These are phyloP conservation scores for Euphydryas editha DNA, from an alignment of 2,888 invertebrate genomes.

Conservation along the genomic window DNA sequence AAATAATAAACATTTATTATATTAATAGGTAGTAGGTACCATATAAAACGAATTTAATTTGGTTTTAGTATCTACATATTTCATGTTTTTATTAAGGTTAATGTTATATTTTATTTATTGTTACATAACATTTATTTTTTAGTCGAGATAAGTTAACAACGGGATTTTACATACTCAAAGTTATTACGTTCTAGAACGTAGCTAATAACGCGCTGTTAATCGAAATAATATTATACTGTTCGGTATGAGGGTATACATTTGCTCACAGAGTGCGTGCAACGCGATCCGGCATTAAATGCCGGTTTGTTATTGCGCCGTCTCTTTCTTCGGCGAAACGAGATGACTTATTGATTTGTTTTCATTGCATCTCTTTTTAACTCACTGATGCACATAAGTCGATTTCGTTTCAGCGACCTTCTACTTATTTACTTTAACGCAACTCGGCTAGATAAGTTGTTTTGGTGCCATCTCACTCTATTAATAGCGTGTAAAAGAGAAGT, in stretches of 20 bases:
- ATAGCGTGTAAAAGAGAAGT: constrained; percentile 65
- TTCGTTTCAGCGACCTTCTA: constrained; percentile 76
- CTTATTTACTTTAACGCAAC: constrained; percentile 71
- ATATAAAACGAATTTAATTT: not conserved
- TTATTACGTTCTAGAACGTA: constrained; percentile 48
- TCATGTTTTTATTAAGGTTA: not conserved
- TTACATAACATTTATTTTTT: constrained; percentile 2
- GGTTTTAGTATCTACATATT: not conserved
- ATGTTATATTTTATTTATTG: not conserved
- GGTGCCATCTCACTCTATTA: constrained; percentile 76
- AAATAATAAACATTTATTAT: too few relatives aligned
- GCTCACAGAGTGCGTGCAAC: constrained; percentile 50
- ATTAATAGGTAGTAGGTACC: not conserved
- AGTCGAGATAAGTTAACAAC: constrained; percentile 53
- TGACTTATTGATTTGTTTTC: constrained; percentile 84
- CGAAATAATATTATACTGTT: constrained; percentile 50
- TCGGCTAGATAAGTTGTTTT: constrained; percentile 76
- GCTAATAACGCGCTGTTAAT: constrained; percentile 35
- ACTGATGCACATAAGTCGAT: constrained; percentile 63
- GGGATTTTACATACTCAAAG: constrained; percentile 55
- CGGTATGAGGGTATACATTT: constrained; percentile 57
- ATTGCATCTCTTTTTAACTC: constrained; percentile 78
- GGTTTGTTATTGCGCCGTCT: constrained; percentile 81
- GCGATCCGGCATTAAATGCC: constrained; percentile 73
- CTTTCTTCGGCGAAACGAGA: constrained; percentile 74